Conservation (phyloP, 2,113 vertebrate species). For the Ctenomys sociabilis region DNA sequence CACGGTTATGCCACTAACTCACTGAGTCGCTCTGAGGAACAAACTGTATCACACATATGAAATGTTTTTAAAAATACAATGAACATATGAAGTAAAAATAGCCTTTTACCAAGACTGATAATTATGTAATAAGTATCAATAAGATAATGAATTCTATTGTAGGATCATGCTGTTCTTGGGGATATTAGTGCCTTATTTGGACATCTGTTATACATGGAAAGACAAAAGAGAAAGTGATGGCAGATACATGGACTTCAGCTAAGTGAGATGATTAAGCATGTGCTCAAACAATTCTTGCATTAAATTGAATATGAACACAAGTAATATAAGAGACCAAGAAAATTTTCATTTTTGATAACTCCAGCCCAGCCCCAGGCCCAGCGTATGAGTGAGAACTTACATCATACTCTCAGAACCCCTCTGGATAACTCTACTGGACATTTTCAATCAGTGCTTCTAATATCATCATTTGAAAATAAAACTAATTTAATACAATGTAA, state of each 20-base stretch:
- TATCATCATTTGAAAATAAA: constrained; percentile 35
- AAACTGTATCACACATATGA: background rate
- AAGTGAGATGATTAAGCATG: background rate
- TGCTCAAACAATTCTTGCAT: background rate
- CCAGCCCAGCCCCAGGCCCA: too few species aligned
- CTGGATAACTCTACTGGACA: background rate
- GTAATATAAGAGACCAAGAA: background rate
- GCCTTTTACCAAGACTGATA: background rate
- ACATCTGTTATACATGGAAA: background rate
- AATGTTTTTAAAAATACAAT: constrained; percentile 43
- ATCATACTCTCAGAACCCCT: too few species aligned
- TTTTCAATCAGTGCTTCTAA: background rate
- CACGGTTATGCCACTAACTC: background rate
- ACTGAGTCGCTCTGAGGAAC: background rate
- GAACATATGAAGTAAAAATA: background rate
- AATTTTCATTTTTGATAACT: constrained; percentile 3
- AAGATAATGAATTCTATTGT: background rate
- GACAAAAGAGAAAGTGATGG: background rate
- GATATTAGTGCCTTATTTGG: background rate
- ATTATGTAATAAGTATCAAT: background rate
- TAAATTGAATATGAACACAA: background rate
- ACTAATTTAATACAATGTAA: background rate
- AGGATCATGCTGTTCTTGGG: background rate
- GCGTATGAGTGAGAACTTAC: too few species aligned
- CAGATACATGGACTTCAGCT: background rate